These are phyloP conservation scores for Zeugodacus cucurbitae DNA, from an alignment of 1,140 invertebrate species.

Conservation along the genomic window DNA sequence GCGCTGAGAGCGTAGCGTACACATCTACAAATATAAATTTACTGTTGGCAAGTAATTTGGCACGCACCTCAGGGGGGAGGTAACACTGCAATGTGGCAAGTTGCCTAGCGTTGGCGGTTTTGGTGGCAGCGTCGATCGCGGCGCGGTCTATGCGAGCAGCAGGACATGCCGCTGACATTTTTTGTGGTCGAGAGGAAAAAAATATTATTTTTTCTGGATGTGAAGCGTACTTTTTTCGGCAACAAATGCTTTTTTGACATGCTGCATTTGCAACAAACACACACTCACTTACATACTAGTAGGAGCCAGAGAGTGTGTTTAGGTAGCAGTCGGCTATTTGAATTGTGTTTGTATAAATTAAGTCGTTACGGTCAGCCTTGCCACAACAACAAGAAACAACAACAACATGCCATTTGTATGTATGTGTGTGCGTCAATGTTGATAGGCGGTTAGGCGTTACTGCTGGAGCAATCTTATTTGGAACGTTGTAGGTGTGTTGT, in stretches of 20 bases:
- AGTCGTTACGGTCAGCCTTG: slow-evolving; percentile 59
- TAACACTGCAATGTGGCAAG: background rate
- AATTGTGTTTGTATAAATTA: slow-evolving; percentile 57
- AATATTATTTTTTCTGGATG: background rate
- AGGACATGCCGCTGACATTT: slow-evolving; percentile 45
- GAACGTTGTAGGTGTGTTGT: slow-evolving; percentile 65
- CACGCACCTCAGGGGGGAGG: slow-evolving; percentile 30
- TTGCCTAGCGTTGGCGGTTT: background rate
- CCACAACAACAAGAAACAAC: no score
- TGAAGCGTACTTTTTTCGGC: background rate
- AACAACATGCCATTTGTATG: background rate
- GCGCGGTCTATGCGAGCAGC: background rate
- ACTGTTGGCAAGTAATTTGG: slow-evolving; percentile 39
- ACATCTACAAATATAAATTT: background rate
- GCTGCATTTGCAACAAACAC: background rate
- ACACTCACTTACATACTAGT: background rate
- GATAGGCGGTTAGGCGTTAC: slow-evolving; percentile 52
- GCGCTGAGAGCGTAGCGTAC: background rate
- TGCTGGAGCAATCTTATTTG: slow-evolving; percentile 66
- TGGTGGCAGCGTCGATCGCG: background rate
- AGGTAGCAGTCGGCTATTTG: slow-evolving; percentile 50
- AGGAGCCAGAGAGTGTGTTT: background rate
- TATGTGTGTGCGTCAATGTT: background rate
- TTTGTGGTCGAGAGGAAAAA: background rate
- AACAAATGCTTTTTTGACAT: background rate